Percentiles rank a stretch among this genome's conserved stretches.
Evolutionary conservation across 2,888 invertebrate species (phyloP).

Genomic region (Steinernema carpocapsae): DNA sequence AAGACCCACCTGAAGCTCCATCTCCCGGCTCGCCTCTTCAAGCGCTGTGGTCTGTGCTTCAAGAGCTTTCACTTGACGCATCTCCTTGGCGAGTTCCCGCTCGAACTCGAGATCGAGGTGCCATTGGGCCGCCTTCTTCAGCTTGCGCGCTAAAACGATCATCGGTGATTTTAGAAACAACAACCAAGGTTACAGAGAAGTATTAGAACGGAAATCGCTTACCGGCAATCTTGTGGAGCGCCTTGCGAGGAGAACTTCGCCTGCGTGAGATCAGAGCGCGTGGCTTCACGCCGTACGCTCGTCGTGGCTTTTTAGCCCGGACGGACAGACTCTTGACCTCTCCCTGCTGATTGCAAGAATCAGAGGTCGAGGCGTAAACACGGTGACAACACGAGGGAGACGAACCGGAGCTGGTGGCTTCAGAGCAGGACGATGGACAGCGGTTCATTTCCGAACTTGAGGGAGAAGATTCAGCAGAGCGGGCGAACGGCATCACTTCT

Average conservation of each 20-base stretch:
- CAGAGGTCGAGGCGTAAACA: background rate
- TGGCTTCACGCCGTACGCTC: background rate
- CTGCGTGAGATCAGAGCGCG: background rate
- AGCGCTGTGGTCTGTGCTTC: conserved; percentile 12
- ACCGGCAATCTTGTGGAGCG: conserved; percentile 12
- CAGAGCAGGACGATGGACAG: conserved; percentile 9
- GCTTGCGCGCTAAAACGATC: conserved; percentile 6
- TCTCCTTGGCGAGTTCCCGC: conserved; percentile 2
- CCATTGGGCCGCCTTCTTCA: conserved; percentile 6
- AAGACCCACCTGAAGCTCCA: conserved; percentile 28
- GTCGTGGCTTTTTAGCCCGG: conserved; percentile 15
- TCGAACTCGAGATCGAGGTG: conserved; percentile 21
- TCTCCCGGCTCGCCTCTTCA: conserved; percentile 28
- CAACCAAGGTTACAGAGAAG: background rate
- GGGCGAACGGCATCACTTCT: background rate
- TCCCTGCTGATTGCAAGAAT: background rate
- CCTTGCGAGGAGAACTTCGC: conserved; percentile 22
- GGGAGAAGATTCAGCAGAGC: background rate
- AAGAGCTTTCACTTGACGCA: conserved; percentile 7
- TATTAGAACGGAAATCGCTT: background rate
- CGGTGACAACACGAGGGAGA: conserved; percentile 17
- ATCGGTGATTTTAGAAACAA: background rate
- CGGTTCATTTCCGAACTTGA: background rate
- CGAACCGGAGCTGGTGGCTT: conserved; percentile 26
- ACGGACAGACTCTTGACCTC: background rate